Conservation (phyloP, 2,797 vertebrate species). For the Sternotherus odoratus region DNA sequence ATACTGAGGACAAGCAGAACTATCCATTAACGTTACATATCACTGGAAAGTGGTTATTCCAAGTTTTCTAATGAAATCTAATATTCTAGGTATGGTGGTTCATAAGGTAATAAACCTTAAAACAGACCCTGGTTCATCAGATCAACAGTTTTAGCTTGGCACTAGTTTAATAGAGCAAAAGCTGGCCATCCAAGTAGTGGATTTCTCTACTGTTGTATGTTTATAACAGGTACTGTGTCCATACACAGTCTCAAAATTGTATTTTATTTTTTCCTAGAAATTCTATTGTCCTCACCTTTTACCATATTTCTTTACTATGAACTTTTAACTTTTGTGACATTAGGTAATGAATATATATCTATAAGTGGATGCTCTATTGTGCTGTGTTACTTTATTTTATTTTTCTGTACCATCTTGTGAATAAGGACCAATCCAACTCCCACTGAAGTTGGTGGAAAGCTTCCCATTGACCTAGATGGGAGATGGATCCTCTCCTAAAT, state of each 20-base stretch:
- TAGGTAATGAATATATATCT: background rate
- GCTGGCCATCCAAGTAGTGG: background rate
- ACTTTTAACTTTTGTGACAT: background rate
- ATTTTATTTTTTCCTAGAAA: background rate
- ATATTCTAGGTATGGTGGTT: background rate
- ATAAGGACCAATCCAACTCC: conserved; percentile 50
- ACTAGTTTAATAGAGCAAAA: background rate
- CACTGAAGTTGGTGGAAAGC: conserved; percentile 48
- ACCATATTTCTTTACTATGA: background rate
- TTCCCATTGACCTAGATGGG: conserved; percentile 10
- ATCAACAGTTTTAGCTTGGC: background rate
- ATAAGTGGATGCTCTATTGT: background rate
- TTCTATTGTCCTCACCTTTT: background rate
- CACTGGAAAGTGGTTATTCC: background rate
- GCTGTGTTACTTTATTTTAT: conserved; percentile 17
- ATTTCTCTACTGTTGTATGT: background rate
- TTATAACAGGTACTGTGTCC: accelerated
- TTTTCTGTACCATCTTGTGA: conserved; percentile 50
- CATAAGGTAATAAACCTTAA: background rate
- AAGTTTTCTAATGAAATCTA: background rate
- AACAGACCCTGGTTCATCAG: background rate
- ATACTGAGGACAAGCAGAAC: background rate
- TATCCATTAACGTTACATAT: background rate
- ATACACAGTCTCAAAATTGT: background rate
- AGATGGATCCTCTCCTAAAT: conserved; percentile 25